Evolutionary conservation across 2,113 vertebrate genomes (phyloP).

Genomic region (Willisornis vidua): DNA sequence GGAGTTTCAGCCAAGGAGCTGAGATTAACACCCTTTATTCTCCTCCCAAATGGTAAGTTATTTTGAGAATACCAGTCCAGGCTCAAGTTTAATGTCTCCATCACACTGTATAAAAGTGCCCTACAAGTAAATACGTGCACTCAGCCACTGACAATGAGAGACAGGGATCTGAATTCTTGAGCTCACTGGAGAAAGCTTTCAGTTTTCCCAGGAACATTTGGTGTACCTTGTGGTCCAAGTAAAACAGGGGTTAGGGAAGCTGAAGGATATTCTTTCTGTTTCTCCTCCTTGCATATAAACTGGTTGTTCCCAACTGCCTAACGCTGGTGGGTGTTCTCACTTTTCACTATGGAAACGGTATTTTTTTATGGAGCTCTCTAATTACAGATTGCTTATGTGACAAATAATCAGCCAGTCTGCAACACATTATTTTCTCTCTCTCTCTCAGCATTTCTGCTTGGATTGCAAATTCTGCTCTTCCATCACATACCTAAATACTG

Average conservation of each 20-base stretch:
- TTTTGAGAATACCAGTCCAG: conserved; percentile 40
- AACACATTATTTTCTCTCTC: not conserved
- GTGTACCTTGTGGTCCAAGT: not conserved
- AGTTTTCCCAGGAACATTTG: not conserved
- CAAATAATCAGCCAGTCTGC: not conserved
- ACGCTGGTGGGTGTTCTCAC: conserved; percentile 15
- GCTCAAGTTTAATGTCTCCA: conserved; percentile 43
- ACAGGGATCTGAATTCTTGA: not conserved
- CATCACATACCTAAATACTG: not conserved
- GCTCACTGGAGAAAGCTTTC: not conserved
- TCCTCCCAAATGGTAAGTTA: conserved; percentile 54
- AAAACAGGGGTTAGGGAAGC: not conserved
- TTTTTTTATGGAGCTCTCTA: conserved; percentile 19
- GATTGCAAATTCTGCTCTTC: not conserved
- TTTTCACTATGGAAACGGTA: conserved; percentile 25
- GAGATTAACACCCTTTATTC: conserved; percentile 46
- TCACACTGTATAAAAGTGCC: conserved; percentile 18
- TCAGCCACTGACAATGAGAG: conserved; percentile 27
- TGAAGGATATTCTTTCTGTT: not conserved
- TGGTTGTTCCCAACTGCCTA: conserved; percentile 18
- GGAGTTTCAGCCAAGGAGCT: conserved; percentile 24
- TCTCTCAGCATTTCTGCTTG: not conserved
- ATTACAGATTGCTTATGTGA: not conserved
- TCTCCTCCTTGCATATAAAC: not conserved
- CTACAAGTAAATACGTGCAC: not conserved